These are phyloP conservation scores for Ptilodon capucinus DNA, from an alignment of 2,888 invertebrate species.

Conservation along the genomic window DNA sequence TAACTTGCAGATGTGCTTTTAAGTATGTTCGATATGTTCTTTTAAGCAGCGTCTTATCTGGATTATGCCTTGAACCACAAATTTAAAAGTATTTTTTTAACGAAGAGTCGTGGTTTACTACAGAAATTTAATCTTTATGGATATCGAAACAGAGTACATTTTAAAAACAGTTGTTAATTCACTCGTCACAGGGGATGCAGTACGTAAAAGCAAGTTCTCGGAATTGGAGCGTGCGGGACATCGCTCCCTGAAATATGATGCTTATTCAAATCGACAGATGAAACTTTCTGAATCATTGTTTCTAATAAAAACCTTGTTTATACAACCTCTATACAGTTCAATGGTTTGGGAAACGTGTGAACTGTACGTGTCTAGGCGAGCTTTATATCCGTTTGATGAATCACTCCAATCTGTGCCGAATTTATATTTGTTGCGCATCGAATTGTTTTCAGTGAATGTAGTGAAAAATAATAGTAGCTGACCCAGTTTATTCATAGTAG, in stretches of 20 bases:
- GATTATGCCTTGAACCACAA: too few species aligned
- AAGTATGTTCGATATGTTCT: too few species aligned
- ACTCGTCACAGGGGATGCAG: too few species aligned
- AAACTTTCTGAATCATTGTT: slow-evolving; percentile 37
- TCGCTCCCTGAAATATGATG: slow-evolving; percentile 10
- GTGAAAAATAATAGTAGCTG: slow-evolving; percentile 11
- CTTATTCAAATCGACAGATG: slow-evolving; percentile 22
- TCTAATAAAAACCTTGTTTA: slow-evolving; percentile 39
- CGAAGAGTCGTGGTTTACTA: too few species aligned
- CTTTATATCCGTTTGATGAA: slow-evolving; percentile 42
- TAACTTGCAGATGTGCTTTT: too few species aligned
- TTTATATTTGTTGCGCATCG: slow-evolving; percentile 35
- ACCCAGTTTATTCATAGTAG: slow-evolving; percentile 21
- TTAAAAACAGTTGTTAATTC: too few species aligned
- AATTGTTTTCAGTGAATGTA: not conserved
- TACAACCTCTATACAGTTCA: slow-evolving; percentile 52
- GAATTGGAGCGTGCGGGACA: not conserved
- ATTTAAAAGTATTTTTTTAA: too few species aligned
- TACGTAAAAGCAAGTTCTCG: not conserved
- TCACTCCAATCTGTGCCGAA: slow-evolving; percentile 38
- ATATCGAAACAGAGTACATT: too few species aligned
- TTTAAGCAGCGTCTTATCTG: too few species aligned
- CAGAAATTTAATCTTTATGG: too few species aligned
- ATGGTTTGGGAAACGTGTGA: slow-evolving; percentile 40
- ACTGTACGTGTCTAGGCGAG: slow-evolving; percentile 24